phyloP scores from a whole-genome alignment of 1,140 invertebrate genomes.

The Pararge aegeria region DNA sequence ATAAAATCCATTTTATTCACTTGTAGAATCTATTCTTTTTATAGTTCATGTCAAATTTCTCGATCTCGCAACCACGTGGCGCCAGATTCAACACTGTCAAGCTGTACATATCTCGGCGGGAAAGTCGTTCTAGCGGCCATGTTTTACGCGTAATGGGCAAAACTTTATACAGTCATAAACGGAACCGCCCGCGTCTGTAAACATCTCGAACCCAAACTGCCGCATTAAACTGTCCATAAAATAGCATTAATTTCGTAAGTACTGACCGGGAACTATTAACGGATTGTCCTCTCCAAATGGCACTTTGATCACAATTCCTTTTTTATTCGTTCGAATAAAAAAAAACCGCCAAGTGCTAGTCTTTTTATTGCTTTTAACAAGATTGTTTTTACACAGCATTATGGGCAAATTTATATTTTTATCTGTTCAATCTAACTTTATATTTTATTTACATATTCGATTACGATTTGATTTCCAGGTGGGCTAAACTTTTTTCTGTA shows the following conservation, averaged over 20 bases:
- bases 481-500: too few species aligned
- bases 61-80: too few species aligned
- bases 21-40: too few species aligned
- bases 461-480: too few species aligned
- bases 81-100: neutral
- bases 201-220: constrained; percentile 12
- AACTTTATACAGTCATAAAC: constrained; percentile 24
- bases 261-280: neutral
- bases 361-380: too few species aligned
- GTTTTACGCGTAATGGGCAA: constrained; percentile 17
- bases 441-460: too few species aligned
- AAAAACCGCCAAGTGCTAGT: too few species aligned
- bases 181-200: constrained; percentile 1
- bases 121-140: constrained; percentile 6
- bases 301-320: neutral
- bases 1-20: too few species aligned
- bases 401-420: too few species aligned
- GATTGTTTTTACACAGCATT: neutral
- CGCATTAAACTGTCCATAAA: constrained; percentile 20
- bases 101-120: neutral
- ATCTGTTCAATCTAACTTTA: too few species aligned
- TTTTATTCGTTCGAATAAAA: too few species aligned
- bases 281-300: neutral
- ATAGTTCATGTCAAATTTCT: too few species aligned
- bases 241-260: constrained; percentile 17